Conservation (phyloP, 2,797 vertebrate species). For the Natrix natrix region DNA sequence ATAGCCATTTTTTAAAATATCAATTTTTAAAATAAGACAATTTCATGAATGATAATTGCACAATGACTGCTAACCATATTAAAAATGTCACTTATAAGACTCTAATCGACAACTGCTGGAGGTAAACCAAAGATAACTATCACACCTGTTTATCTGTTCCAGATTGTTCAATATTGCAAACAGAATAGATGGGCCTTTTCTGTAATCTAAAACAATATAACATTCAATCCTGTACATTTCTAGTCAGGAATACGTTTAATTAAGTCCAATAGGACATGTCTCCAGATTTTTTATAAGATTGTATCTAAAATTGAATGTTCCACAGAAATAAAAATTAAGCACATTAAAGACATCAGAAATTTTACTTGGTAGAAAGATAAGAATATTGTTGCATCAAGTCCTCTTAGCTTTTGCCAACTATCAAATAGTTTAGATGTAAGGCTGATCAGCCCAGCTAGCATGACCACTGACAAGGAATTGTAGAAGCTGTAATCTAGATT, state of each 20-base stretch:
- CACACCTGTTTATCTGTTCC: neutral
- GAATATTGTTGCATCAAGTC: neutral
- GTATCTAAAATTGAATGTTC: neutral
- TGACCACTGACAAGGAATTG: neutral
- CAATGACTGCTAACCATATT: neutral
- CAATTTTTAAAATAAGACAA: neutral
- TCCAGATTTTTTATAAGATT: neutral
- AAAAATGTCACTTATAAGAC: neutral
- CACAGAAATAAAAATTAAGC: neutral
- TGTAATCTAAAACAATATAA: neutral
- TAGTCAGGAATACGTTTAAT: neutral
- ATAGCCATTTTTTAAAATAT: neutral
- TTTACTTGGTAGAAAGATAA: neutral
- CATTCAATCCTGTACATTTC: neutral
- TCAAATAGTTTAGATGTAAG: neutral
- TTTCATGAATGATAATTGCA: neutral
- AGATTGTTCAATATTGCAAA: neutral
- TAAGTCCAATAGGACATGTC: neutral
- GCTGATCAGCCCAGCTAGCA: neutral
- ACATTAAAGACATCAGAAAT: neutral
- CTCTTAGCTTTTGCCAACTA: slow-evolving; percentile 14
- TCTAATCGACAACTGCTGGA: neutral
- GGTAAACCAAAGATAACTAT: neutral
- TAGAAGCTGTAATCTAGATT: neutral
- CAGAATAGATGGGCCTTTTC: neutral